Percentiles rank a stretch among this genome's conserved stretches.
Evolutionary conservation across 2,113 vertebrate genomes (phyloP).

Genomic region (Ctenodactylus gundi): DNA sequence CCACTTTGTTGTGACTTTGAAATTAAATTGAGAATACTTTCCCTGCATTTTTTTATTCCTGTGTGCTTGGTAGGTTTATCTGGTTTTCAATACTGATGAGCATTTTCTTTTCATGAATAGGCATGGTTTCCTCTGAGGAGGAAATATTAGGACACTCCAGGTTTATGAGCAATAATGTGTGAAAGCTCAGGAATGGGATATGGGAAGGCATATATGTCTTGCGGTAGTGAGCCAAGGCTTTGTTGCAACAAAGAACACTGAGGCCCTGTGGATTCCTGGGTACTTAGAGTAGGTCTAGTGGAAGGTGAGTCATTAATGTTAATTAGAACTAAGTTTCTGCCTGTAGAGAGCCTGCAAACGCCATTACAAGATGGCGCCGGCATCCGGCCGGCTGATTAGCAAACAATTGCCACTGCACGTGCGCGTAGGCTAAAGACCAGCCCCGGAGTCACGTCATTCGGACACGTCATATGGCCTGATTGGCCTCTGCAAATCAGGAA

Average conservation of each 20-base stretch:
- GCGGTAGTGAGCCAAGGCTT: not conserved
- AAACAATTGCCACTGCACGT: too few species aligned
- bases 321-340: not conserved
- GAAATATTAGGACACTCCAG: not conserved
- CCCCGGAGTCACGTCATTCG: too few species aligned
- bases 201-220: not conserved
- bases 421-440: too few species aligned
- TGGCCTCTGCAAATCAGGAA: too few species aligned
- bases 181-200: not conserved
- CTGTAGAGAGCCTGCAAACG: too few species aligned
- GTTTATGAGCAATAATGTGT: not conserved
- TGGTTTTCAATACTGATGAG: not conserved
- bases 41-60: not conserved
- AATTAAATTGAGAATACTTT: not conserved
- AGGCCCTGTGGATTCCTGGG: too few species aligned
- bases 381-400: too few species aligned
- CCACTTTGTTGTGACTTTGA: constrained; percentile 19
- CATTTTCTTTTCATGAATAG: not conserved
- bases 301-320: not conserved
- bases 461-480: too few species aligned
- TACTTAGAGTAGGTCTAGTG: not conserved
- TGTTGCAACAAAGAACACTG: not conserved
- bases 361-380: too few species aligned
- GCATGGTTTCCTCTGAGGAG: not conserved
- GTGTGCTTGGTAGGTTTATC: not conserved